Percentiles rank a stretch among this genome's conserved stretches.
These are phyloP conservation scores for Phalloptychus januarius DNA, from an alignment of 2,797 vertebrate genomes.

Conservation along the genomic window DNA sequence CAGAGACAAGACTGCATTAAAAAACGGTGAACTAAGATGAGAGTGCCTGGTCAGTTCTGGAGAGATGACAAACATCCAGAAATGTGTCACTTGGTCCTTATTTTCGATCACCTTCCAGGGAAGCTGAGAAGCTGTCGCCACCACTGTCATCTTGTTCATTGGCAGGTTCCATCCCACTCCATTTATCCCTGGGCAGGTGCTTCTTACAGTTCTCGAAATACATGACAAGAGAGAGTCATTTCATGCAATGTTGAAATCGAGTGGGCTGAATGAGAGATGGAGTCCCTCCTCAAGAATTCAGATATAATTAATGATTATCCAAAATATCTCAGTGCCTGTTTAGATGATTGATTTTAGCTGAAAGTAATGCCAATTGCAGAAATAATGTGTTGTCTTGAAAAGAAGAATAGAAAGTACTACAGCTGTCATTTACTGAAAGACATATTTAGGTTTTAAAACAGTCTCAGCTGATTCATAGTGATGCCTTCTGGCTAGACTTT, in stretches of 20 bases:
- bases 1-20: slow-evolving; percentile 42
- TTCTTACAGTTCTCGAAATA: slow-evolving; percentile 42
- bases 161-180: slow-evolving; percentile 48
- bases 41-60: slow-evolving; percentile 69
- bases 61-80: slow-evolving; percentile 64
- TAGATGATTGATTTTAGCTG: slow-evolving; percentile 41
- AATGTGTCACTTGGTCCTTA: slow-evolving; percentile 69
- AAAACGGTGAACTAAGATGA: slow-evolving; percentile 44
- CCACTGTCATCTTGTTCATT: slow-evolving; percentile 63
- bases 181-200: slow-evolving; percentile 66
- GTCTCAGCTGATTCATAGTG: slow-evolving; percentile 49
- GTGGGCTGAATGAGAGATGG: slow-evolving; percentile 29
- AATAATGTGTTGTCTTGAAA: slow-evolving; percentile 38
- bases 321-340: slow-evolving; percentile 31
- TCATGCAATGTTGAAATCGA: slow-evolving; percentile 47
- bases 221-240: slow-evolving; percentile 70
- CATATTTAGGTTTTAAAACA: slow-evolving; percentile 30
- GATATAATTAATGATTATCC: slow-evolving; percentile 23
- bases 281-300: slow-evolving; percentile 16
- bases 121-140: slow-evolving; percentile 66
- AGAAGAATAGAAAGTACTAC: slow-evolving; percentile 8
- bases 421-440: slow-evolving; percentile 38
- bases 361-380: slow-evolving; percentile 41
- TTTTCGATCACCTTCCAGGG: slow-evolving; percentile 68
- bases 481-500: slow-evolving; percentile 46